A percentile compares a stretch with the other conserved stretches of the same genome.
phyloP scores from a whole-genome alignment of 2,888 invertebrate species.

The Morinoia aosen region DNA sequence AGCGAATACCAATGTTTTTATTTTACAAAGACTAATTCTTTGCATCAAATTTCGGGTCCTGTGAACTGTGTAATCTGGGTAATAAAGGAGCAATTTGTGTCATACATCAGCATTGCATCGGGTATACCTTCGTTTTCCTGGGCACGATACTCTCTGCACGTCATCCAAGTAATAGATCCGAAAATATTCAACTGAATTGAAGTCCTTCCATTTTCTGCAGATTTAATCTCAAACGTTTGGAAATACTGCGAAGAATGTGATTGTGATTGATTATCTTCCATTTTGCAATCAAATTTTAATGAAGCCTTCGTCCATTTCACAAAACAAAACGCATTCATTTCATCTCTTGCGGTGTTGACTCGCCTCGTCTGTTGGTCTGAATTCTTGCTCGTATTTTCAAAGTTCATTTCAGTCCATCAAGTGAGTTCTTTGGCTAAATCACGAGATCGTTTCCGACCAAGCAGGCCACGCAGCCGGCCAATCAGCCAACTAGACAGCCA shows the following conservation, averaged over 20 bases:
- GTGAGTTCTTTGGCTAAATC: neutral
- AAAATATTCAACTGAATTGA: neutral
- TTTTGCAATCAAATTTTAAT: neutral
- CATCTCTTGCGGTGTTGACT: neutral
- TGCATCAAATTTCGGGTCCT: neutral
- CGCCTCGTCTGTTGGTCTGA: neutral
- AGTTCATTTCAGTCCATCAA: neutral
- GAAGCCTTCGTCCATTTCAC: neutral
- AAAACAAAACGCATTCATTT: neutral
- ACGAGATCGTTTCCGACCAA: neutral
- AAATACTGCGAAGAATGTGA: neutral
- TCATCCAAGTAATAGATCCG: neutral
- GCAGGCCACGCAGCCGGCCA: neutral
- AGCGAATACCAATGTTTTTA: neutral
- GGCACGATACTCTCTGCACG: neutral
- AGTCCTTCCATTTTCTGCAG: neutral
- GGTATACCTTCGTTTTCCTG: neutral
- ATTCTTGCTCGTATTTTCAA: neutral
- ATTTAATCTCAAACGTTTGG: neutral
- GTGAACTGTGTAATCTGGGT: neutral
- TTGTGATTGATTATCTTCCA: neutral
- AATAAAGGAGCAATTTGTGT: neutral
- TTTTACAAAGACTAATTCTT: neutral
- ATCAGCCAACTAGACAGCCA: neutral
- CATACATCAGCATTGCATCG: neutral